Percentiles rank a stretch among this genome's conserved stretches.
These are phyloP conservation scores for Garrulus glandarius DNA, from an alignment of 2,797 vertebrate species.

Conservation along the genomic window DNA sequence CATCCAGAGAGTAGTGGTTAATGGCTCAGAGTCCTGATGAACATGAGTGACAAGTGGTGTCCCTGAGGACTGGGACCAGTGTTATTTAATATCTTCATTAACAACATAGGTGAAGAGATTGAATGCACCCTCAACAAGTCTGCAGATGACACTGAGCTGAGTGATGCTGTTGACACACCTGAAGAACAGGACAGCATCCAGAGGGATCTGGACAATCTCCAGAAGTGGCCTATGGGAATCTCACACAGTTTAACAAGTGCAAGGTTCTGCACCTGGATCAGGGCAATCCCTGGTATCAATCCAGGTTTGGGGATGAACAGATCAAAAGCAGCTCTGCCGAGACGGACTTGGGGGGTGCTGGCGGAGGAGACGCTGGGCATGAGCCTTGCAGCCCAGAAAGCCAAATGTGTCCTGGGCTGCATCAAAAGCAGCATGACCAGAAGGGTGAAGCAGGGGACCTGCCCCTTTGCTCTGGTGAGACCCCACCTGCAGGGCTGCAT, in stretches of 20 bases:
- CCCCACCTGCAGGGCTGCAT: neutral
- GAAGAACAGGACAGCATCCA: neutral
- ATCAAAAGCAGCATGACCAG: neutral
- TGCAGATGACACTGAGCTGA: neutral
- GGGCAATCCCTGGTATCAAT: neutral
- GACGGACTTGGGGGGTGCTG: neutral
- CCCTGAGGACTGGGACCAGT: neutral
- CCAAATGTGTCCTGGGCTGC: neutral
- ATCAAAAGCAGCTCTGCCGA: fast-evolving
- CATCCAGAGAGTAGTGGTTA: neutral
- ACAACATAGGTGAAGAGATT: neutral
- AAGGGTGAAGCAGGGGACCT: neutral
- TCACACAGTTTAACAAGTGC: neutral
- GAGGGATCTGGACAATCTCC: neutral
- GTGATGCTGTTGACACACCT: neutral
- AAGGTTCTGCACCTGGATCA: neutral
- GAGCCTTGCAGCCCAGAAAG: neutral
- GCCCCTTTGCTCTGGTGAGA: neutral
- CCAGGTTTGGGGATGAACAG: neutral
- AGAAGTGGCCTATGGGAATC: neutral
- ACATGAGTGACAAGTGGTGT: neutral
- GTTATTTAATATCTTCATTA: neutral
- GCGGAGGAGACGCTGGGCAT: neutral
- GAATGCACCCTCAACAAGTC: neutral
- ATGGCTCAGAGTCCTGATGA: neutral